phyloP scores from a whole-genome alignment of 2,113 vertebrate species.

The Pseudois nayaur region DNA sequence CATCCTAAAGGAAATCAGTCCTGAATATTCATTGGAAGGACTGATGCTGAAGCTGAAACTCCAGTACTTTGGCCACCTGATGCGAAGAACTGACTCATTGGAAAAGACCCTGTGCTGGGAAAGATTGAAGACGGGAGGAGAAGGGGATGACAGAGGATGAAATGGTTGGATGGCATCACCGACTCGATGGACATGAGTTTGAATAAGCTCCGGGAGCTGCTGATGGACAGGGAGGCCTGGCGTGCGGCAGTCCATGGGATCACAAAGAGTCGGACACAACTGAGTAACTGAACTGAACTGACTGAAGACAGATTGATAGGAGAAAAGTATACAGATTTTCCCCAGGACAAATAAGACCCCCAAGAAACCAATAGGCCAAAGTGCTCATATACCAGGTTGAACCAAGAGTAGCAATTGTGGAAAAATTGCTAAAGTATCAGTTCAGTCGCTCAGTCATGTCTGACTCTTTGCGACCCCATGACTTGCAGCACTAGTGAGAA shows the following conservation, averaged over 20 bases:
- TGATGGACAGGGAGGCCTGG: background rate
- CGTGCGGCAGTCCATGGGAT: rapidly evolving
- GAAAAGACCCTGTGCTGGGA: background rate
- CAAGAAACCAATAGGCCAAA: background rate
- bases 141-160: background rate
- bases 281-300: background rate
- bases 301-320: background rate
- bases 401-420: background rate
- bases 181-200: background rate
- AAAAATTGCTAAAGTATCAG: background rate
- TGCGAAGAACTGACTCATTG: background rate
- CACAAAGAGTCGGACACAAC: rapidly evolving
- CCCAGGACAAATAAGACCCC: background rate
- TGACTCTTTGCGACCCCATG: too few relatives aligned
- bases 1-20: background rate
- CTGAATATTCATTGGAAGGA: background rate
- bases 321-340: background rate
- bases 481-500: too few relatives aligned
- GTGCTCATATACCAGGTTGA: background rate
- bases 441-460: too few relatives aligned
- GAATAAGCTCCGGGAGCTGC: background rate
- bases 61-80: background rate
- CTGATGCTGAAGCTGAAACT: background rate
- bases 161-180: background rate
- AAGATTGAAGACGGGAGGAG: rapidly evolving